Conservation (phyloP, 2,113 vertebrate species). For the Psittacus erithacus region DNA sequence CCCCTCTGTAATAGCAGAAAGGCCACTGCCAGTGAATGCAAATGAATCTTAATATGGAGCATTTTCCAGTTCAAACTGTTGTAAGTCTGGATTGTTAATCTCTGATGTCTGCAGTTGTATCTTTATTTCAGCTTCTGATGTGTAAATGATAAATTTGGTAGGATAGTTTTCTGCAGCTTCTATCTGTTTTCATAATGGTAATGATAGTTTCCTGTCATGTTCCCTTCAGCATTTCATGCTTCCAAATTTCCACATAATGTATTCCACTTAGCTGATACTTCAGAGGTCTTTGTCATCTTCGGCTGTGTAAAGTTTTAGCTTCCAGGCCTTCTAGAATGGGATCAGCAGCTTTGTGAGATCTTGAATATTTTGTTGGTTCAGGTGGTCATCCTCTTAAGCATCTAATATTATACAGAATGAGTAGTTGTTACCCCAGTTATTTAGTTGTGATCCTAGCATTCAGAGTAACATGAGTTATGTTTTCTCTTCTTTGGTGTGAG, state of each 20-base stretch:
- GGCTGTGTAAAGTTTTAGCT: background rate
- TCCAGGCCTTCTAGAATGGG: background rate
- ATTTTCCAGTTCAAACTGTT: background rate
- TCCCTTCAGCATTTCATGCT: background rate
- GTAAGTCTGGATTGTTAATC: background rate
- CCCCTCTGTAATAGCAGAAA: background rate
- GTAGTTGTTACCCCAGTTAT: background rate
- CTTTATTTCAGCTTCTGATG: background rate
- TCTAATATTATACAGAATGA: background rate
- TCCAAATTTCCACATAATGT: background rate
- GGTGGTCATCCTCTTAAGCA: background rate
- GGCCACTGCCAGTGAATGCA: background rate
- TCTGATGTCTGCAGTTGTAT: background rate
- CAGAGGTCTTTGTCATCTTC: background rate
- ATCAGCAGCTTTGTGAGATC: background rate
- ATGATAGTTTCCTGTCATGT: background rate
- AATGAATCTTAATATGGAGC: background rate
- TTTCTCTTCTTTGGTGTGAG: background rate
- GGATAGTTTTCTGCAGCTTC: background rate
- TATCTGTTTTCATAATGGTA: background rate
- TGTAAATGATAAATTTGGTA: background rate
- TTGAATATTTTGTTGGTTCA: background rate
- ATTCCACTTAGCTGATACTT: background rate
- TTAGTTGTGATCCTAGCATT: background rate
- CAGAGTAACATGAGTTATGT: background rate